These are phyloP conservation scores for Paramormyrops hopkinsi DNA, from an alignment of 2,797 vertebrate species.

Conservation along the genomic window DNA sequence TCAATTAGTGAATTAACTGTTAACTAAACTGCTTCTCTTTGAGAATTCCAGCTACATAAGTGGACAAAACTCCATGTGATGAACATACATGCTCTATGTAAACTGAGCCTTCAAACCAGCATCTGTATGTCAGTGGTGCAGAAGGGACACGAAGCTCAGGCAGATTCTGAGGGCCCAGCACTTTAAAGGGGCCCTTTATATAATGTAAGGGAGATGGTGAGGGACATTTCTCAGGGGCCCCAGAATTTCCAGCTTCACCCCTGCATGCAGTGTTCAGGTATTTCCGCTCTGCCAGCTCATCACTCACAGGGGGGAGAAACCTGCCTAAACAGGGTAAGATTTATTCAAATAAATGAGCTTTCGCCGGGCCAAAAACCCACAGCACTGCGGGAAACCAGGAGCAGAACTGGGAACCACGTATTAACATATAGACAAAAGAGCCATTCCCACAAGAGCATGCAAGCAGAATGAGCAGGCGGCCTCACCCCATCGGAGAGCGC, in stretches of 20 bases:
- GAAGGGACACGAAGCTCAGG: background rate
- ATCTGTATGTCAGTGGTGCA: background rate
- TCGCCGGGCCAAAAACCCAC: background rate
- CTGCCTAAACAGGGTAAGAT: background rate
- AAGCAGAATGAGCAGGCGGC: background rate
- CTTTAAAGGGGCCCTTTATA: background rate
- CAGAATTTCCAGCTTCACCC: background rate
- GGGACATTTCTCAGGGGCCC: background rate
- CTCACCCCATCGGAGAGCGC: constrained; percentile 63
- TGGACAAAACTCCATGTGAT: background rate
- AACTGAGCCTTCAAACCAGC: background rate
- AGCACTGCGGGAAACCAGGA: background rate
- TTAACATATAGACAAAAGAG: background rate
- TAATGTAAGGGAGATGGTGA: background rate
- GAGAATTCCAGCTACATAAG: background rate
- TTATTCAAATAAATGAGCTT: background rate
- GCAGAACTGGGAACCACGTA: background rate
- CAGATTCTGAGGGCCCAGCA: background rate
- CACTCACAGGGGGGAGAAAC: background rate
- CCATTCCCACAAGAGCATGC: background rate
- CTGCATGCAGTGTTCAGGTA: background rate
- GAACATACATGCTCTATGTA: background rate
- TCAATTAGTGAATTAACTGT: background rate
- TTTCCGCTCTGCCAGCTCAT: background rate
- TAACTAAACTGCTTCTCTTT: background rate